These are phyloP conservation scores for Spinus olivaceus DNA, from an alignment of 2,797 vertebrate genomes.

Conservation along the genomic window DNA sequence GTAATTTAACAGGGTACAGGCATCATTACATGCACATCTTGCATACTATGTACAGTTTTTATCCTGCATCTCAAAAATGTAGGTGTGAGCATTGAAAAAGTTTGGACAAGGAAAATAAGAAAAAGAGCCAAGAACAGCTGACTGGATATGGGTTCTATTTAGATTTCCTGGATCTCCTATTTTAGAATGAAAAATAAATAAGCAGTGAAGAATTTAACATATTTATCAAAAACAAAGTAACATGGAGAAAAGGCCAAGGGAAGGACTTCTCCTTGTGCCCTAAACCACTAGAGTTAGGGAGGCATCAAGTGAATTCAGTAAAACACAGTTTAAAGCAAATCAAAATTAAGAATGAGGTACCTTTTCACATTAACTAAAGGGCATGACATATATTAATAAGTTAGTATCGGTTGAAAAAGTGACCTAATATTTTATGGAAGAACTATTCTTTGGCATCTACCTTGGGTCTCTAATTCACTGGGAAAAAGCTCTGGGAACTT, in stretches of 20 bases:
- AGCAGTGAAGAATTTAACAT: not conserved
- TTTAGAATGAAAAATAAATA: not conserved
- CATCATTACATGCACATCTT: not conserved
- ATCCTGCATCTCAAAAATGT: not conserved
- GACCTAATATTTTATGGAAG: not conserved
- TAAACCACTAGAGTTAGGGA: not conserved
- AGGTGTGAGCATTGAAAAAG: not conserved
- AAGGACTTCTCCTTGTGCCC: not conserved
- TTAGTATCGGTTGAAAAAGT: not conserved
- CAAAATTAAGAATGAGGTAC: not conserved
- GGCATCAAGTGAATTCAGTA: not conserved
- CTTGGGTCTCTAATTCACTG: not conserved
- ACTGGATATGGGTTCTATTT: not conserved
- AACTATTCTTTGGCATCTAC: not conserved
- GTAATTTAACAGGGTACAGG: not conserved
- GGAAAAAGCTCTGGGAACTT: not conserved
- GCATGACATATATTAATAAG: not conserved
- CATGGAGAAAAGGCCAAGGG: not conserved
- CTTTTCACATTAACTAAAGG: not conserved
- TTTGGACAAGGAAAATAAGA: not conserved
- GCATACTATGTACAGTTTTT: not conserved
- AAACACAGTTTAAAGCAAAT: not conserved
- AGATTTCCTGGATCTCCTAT: not conserved
- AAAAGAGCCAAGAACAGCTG: not conserved
- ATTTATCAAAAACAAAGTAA: not conserved